Evolutionary conservation across 2,797 vertebrate species (phyloP), one percentile per base, ranked within the genome.

Genomic region (Fratercula arctica): DNA sequence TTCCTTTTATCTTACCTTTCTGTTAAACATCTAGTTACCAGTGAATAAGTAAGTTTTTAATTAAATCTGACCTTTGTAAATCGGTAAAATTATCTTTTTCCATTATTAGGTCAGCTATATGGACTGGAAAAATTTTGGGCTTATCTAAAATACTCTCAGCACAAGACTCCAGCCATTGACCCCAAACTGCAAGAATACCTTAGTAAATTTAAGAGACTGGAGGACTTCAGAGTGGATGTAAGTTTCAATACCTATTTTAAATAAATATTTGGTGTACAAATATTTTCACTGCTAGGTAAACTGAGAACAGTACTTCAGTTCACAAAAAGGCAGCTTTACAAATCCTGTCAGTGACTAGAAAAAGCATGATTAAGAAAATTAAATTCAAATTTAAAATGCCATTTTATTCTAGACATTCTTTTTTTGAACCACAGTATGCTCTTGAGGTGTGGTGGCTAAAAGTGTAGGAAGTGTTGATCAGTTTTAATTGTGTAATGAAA

Each of bases 121-220:
- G 99, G 99, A 85, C 98, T 99, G 97, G 99, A 99, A 97, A 99
- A 99, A 97, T 99, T 99, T 97, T 99, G 99, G 99, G 99, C 99
- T 95, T 99, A 99, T 89, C 95, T 99, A 91, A 99, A 99, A 88
- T 99, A 99, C 89, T 99, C 99, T 54, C 98, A 98, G 93, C 97
- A 98, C 39, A 99, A 98, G 97, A 99, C 98, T 92, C 98, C 98
- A 90, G 95, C 98, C 59, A 91, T 99, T 28, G 99, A 99, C 80
- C 98, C 98, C 9, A 98, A 98, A 95, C 98, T 99, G 95, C 98
- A 99, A 87, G 98, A 98, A 88, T 99, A 99, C 91, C 98, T 99
- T 72, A 98, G 96, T 92, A 98, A 98, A 93, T 99, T 99, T 97
- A 99, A 98, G 97, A 98, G 98, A 94, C 98, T 99, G 97, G 99